These are phyloP conservation scores for Nemotelus nigrinus DNA, from an alignment of 2,888 invertebrate genomes.

Conservation along the genomic window DNA sequence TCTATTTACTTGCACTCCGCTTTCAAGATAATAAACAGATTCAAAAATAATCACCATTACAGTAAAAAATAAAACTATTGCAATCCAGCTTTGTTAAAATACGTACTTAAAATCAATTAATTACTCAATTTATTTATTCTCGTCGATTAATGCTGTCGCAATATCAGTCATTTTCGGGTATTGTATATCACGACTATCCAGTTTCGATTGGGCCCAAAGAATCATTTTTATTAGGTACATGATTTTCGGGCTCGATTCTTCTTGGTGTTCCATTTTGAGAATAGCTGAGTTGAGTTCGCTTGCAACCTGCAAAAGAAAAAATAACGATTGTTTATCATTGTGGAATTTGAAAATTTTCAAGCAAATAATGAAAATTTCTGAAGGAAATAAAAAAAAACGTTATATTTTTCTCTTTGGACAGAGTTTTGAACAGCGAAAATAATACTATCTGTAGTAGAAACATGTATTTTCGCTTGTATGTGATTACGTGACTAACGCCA, in stretches of 20 bases:
- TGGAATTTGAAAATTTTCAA: neutral
- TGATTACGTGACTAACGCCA: no score
- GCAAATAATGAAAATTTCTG: neutral
- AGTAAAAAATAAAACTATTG: slow-evolving; percentile 26
- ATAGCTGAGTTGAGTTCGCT: slow-evolving; percentile 98
- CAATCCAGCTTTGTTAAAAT: slow-evolving; percentile 10
- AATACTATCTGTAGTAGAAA: no score
- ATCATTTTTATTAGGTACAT: slow-evolving; percentile 92
- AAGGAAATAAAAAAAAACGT: slow-evolving; percentile 5
- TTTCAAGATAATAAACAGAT: slow-evolving; percentile 71
- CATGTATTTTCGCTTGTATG: no score
- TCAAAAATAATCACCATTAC: slow-evolving; percentile 55
- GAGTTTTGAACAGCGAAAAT: neutral
- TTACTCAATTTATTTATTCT: slow-evolving; percentile 24
- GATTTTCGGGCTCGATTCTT: slow-evolving; percentile 89
- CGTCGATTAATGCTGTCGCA: slow-evolving; percentile 82
- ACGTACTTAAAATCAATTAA: neutral
- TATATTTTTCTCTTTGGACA: neutral
- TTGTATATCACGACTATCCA: slow-evolving; percentile 93
- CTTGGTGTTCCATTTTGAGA: slow-evolving; percentile 90
- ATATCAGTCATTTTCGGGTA: slow-evolving; percentile 96
- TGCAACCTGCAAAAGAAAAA: slow-evolving; percentile 74
- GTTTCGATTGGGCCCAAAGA: slow-evolving; percentile 94
- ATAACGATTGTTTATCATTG: neutral
- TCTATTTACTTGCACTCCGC: slow-evolving; percentile 18